These are phyloP conservation scores for Belonocnema kinseyi DNA, from an alignment of 1,140 invertebrate species.

Conservation along the genomic window DNA sequence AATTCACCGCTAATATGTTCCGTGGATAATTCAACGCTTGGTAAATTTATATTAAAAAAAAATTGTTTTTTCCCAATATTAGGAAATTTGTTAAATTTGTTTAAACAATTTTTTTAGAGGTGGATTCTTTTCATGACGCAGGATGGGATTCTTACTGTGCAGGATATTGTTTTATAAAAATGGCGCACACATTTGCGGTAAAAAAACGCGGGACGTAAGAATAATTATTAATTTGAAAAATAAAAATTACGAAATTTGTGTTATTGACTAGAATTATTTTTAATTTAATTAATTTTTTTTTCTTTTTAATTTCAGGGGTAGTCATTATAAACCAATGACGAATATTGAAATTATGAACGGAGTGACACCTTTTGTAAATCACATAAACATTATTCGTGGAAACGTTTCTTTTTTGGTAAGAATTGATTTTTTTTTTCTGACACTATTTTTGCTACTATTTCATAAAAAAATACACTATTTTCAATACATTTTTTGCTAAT, in stretches of 20 bases:
- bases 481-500: too few species aligned
- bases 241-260: neutral
- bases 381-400: constrained; percentile 79
- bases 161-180: constrained; percentile 80
- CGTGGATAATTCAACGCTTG: constrained; percentile 45
- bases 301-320: constrained; percentile 62
- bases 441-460: too few species aligned
- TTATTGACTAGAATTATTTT: too few species aligned
- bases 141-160: constrained; percentile 86
- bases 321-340: constrained; percentile 69
- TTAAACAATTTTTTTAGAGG: constrained; percentile 55
- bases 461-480: too few species aligned
- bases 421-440: constrained; percentile 35
- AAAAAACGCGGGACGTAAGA: constrained; percentile 58
- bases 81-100: neutral
- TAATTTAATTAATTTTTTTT: constrained; percentile 36
- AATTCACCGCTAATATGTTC: constrained; percentile 67
- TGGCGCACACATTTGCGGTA: constrained; percentile 74
- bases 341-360: constrained; percentile 76
- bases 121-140: constrained; percentile 81
- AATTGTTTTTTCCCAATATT: neutral
- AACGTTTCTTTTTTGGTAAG: constrained; percentile 78
- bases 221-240: neutral
- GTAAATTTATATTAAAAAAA: constrained; percentile 24
- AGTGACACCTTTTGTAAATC: constrained; percentile 76